phyloP scores from a whole-genome alignment of 2,797 vertebrate genomes.

The Chromis chromis region DNA sequence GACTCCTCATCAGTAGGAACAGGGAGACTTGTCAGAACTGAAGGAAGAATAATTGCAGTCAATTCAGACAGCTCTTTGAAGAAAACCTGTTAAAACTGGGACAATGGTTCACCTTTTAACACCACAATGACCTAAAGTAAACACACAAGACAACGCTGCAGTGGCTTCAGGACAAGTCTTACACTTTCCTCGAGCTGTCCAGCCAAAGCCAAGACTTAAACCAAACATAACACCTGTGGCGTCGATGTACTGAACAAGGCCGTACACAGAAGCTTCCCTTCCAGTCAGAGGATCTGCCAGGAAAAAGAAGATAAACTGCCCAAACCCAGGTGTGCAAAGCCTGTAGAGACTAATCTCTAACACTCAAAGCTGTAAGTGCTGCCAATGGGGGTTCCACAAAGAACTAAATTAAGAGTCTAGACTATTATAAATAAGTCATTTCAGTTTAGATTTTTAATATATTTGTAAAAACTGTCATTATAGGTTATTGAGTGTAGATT shows the following conservation, averaged over 20 bases:
- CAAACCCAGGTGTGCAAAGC: not conserved
- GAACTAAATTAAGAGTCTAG: not conserved
- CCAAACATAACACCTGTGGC: not conserved
- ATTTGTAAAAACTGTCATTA: not conserved
- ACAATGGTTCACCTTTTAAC: slow-evolving; percentile 3
- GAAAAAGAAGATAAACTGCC: not conserved
- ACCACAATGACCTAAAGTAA: not conserved
- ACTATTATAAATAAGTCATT: not conserved
- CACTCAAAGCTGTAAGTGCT: not conserved
- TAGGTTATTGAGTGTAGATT: not conserved
- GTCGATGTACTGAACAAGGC: not conserved
- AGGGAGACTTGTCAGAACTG: not conserved
- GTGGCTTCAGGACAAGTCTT: not conserved
- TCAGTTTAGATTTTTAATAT: not conserved
- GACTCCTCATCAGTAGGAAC: not conserved
- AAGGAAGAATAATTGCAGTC: not conserved
- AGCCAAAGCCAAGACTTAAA: not conserved
- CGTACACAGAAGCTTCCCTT: not conserved
- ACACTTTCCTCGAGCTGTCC: not conserved
- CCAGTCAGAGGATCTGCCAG: not conserved
- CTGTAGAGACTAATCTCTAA: not conserved
- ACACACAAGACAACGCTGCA: not conserved
- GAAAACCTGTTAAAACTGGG: not conserved
- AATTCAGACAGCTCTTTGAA: not conserved
- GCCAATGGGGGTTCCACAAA: not conserved